Evolutionary conservation across 2,797 vertebrate genomes (phyloP).

Genomic region (Buceros bicornis): DNA sequence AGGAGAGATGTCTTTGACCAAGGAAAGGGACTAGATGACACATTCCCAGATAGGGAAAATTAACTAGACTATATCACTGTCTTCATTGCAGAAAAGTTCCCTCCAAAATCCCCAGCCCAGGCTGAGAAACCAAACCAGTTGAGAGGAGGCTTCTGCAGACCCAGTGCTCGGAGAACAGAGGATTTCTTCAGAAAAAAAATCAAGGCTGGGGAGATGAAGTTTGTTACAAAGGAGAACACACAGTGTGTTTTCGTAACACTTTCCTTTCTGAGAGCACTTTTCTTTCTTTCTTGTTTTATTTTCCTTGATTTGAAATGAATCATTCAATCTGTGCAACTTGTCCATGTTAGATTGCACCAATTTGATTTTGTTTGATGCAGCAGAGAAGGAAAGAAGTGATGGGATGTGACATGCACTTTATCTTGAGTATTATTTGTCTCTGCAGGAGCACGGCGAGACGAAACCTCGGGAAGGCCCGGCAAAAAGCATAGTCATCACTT

Average conservation of each 20-base stretch:
- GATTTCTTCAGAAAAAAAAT: background rate
- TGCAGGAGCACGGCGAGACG: background rate
- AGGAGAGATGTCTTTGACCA: background rate
- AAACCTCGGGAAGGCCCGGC: background rate
- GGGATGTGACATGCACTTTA: conserved; percentile 34
- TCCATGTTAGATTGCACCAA: background rate
- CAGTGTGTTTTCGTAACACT: background rate
- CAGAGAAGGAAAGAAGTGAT: background rate
- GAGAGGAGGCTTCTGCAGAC: background rate
- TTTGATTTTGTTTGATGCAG: conserved; percentile 51
- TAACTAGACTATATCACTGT: background rate
- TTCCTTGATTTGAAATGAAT: conserved; percentile 49
- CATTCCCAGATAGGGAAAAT: background rate
- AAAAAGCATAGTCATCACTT: background rate
- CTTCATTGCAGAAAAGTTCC: background rate
- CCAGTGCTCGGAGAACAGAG: background rate
- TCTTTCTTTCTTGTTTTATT: background rate
- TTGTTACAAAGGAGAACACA: background rate
- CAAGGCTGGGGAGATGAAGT: background rate
- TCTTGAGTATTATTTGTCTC: conserved; percentile 47
- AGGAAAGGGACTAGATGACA: background rate
- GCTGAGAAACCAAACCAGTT: background rate
- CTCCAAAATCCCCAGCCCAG: background rate
- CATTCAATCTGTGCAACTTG: conserved; percentile 28
- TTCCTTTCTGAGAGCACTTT: background rate